These are phyloP conservation scores for Sebastes glaucus DNA, from an alignment of 2,797 vertebrate genomes.

Conservation along the genomic window DNA sequence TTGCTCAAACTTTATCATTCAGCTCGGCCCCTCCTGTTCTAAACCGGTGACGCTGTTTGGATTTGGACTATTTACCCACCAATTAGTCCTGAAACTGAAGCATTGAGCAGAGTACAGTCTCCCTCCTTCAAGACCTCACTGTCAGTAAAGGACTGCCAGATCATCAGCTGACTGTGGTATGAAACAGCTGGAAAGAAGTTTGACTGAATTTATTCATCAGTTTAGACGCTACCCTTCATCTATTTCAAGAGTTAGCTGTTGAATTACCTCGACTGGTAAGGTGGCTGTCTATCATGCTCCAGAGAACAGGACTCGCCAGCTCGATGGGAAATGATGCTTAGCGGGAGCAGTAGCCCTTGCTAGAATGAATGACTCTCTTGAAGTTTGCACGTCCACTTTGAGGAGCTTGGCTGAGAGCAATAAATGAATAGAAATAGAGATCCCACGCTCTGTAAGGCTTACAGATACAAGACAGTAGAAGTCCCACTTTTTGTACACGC, in stretches of 20 bases:
- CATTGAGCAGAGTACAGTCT: not conserved
- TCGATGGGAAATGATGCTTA: constrained; percentile 29
- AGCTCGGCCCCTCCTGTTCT: not conserved
- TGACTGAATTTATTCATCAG: not conserved
- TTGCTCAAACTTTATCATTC: not conserved
- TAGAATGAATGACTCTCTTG: constrained; percentile 9
- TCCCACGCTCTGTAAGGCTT: constrained; percentile 6
- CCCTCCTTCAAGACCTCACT: not conserved
- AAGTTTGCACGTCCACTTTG: constrained; percentile 18
- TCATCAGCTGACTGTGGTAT: not conserved
- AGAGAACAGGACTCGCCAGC: not conserved
- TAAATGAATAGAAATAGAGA: constrained; percentile 20
- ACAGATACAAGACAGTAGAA: constrained; percentile 19
- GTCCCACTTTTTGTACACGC: not conserved
- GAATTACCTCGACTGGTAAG: not conserved
- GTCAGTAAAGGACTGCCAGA: not conserved
- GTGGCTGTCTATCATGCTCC: constrained; percentile 2
- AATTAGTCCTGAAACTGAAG: not conserved
- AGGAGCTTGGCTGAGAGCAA: constrained; percentile 20
- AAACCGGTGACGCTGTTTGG: not conserved
- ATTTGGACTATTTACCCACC: not conserved
- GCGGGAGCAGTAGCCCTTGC: not conserved
- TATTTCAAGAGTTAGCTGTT: not conserved
- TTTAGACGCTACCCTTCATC: not conserved
- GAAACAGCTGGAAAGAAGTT: not conserved